A percentile compares a stretch with the other conserved stretches of the same genome.
phyloP scores from a whole-genome alignment of 2,797 vertebrate genomes.

The Diglossa cyanea region DNA sequence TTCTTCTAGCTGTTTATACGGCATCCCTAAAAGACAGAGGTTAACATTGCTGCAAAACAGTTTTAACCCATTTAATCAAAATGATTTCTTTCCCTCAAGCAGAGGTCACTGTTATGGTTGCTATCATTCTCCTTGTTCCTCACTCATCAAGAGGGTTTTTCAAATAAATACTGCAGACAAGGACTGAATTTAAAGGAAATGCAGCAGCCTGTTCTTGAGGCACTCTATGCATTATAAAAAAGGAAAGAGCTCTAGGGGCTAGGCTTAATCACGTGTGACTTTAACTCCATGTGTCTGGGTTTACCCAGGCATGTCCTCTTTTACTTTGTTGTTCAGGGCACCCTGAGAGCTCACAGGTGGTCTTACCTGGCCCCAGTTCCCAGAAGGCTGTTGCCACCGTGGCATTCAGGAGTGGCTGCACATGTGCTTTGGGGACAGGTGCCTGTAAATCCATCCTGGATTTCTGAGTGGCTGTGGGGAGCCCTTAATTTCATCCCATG shows the following conservation, averaged over 20 bases:
- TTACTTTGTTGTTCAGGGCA: background rate
- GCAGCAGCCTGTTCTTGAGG: background rate
- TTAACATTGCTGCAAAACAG: background rate
- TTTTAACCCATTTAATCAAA: background rate
- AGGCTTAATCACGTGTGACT: background rate
- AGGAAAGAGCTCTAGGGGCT: background rate
- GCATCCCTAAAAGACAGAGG: background rate
- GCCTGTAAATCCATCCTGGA: rapidly evolving
- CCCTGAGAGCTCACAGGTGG: background rate
- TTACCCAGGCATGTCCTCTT: background rate
- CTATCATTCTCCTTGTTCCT: background rate
- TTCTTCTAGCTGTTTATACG: background rate
- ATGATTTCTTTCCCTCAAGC: background rate
- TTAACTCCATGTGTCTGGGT: background rate
- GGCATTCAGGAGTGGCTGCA: background rate
- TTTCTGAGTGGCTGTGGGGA: background rate
- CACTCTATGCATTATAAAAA: background rate
- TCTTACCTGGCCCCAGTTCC: background rate
- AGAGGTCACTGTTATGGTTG: background rate
- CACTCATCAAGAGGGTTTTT: background rate
- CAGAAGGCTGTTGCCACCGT: background rate
- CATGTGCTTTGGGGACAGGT: rapidly evolving
- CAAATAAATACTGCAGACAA: background rate
- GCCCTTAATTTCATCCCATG: background rate
- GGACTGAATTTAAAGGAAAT: background rate